Conservation (phyloP, 35 echinoderm and acorn worm genomes). For the Ophiothrix spiculata region DNA sequence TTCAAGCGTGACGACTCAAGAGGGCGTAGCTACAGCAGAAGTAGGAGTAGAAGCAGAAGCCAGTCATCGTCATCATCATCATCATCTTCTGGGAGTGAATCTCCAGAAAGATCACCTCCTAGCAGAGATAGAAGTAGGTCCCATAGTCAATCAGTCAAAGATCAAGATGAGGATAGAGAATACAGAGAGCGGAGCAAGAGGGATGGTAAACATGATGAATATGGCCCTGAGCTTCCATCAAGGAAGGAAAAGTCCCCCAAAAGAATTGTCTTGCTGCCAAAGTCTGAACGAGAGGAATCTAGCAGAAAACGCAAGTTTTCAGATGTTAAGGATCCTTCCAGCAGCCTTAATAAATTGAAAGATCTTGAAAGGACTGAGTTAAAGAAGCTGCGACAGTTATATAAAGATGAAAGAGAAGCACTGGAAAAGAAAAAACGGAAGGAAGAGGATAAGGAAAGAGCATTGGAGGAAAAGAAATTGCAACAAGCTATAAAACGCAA, state of each 20-base stretch:
- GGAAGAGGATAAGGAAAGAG: conserved; percentile 34
- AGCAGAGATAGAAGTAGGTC: conserved; percentile 6
- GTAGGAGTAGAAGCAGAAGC: background rate
- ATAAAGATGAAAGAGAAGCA: conserved; percentile 32
- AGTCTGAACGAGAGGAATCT: conserved; percentile 17
- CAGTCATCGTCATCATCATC: background rate
- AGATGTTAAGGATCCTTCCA: background rate
- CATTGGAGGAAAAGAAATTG: background rate
- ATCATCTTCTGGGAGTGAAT: background rate
- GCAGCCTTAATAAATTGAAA: background rate
- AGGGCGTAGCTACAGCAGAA: background rate
- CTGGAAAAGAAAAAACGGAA: conserved; percentile 16
- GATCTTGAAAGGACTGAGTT: conserved; percentile 7
- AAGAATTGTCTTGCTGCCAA: conserved; percentile 16
- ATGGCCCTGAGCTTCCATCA: background rate
- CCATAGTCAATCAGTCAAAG: background rate
- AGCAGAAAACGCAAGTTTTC: background rate
- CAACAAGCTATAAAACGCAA: conserved; percentile 11
- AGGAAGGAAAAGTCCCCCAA: background rate
- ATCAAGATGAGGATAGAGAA: background rate
- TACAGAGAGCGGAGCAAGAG: background rate
- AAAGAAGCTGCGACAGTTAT: conserved; percentile 18
- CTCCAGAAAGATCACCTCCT: background rate
- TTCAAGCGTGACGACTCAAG: background rate
- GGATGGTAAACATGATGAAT: background rate